phyloP scores from a whole-genome alignment of 1,140 invertebrate species.

The Temnothorax curvispinosus region DNA sequence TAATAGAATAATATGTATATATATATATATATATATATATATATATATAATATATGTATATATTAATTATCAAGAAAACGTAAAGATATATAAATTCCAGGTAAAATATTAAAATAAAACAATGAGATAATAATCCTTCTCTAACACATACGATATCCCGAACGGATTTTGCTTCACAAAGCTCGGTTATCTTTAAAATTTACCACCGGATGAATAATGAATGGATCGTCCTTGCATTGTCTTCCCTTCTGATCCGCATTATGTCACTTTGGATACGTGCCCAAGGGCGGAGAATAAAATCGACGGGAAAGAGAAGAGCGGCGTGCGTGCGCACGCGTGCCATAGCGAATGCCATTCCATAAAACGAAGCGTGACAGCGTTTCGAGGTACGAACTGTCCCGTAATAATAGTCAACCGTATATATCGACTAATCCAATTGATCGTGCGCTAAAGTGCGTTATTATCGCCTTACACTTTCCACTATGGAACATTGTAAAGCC shows the following conservation, averaged over 20 bases:
- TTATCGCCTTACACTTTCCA: slow-evolving; percentile 75
- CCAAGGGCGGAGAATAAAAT: slow-evolving; percentile 64
- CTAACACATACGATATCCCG: slow-evolving; percentile 23
- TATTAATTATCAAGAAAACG: too few relatives aligned
- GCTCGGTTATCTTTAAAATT: slow-evolving; percentile 45
- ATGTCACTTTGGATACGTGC: slow-evolving; percentile 54
- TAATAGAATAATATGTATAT: background rate
- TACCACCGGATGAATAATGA: slow-evolving; percentile 55
- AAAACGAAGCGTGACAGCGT: slow-evolving; percentile 74
- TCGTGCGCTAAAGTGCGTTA: slow-evolving; percentile 72
- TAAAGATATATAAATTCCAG: background rate
- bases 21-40: background rate
- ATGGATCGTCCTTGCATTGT: slow-evolving; percentile 51
- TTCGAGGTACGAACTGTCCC: slow-evolving; percentile 56
- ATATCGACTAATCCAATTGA: slow-evolving; percentile 72
- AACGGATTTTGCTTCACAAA: slow-evolving; percentile 22
- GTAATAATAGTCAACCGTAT: slow-evolving; percentile 71
- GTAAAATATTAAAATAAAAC: slow-evolving; percentile 14
- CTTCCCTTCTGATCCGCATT: slow-evolving; percentile 51
- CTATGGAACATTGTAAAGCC: slow-evolving; percentile 40
- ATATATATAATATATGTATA: background rate
- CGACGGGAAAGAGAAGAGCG: slow-evolving; percentile 14
- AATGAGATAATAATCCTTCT: background rate
- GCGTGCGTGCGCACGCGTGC: slow-evolving; percentile 15
- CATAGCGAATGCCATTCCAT: slow-evolving; percentile 65